A percentile compares a stretch with the other conserved stretches of the same genome.
These are phyloP conservation scores for Drosophila eugracilis DNA, from an alignment of 1,140 invertebrate species.

Conservation along the genomic window DNA sequence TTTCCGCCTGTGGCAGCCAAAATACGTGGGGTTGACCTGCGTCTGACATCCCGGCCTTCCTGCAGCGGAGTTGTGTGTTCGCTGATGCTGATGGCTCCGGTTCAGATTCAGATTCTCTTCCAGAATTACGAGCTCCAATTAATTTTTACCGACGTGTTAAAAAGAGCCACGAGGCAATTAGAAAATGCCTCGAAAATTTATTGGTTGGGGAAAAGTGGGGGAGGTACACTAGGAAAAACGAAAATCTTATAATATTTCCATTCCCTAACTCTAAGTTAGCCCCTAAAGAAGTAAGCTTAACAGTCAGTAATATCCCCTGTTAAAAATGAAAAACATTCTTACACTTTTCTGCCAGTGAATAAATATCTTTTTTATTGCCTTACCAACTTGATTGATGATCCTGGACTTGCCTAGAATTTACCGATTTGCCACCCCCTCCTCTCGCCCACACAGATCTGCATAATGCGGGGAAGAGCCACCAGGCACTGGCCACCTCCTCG, in stretches of 20 bases:
- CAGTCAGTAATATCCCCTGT: too few species aligned
- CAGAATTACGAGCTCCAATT: constrained; percentile 48
- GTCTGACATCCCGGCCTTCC: constrained; percentile 60
- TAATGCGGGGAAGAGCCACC: constrained; percentile 68
- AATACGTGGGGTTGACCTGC: constrained; percentile 51
- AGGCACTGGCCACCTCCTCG: constrained; percentile 63
- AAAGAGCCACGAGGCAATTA: constrained; percentile 38
- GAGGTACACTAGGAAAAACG: constrained; percentile 8
- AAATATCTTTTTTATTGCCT: constrained; percentile 65
- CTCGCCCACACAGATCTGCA: constrained; percentile 61
- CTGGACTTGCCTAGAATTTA: constrained; percentile 50
- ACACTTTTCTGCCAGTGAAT: constrained; percentile 10
- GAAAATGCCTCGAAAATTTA: constrained; percentile 51
- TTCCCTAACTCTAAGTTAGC: neutral
- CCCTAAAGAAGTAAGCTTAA: too few species aligned
- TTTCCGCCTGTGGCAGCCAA: constrained; percentile 32
- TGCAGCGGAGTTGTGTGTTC: constrained; percentile 27
- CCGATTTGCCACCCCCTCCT: neutral
- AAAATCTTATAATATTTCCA: neutral
- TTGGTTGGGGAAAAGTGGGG: constrained; percentile 3
- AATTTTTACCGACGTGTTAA: constrained; percentile 33
- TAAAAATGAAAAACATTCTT: too few species aligned
- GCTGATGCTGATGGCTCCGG: neutral
- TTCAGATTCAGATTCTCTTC: constrained; percentile 11
- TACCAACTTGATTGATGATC: constrained; percentile 67